Base-by-base conservation (phyloP, 2,888 invertebrate species). In the Drosophila sordidula region DNA sequence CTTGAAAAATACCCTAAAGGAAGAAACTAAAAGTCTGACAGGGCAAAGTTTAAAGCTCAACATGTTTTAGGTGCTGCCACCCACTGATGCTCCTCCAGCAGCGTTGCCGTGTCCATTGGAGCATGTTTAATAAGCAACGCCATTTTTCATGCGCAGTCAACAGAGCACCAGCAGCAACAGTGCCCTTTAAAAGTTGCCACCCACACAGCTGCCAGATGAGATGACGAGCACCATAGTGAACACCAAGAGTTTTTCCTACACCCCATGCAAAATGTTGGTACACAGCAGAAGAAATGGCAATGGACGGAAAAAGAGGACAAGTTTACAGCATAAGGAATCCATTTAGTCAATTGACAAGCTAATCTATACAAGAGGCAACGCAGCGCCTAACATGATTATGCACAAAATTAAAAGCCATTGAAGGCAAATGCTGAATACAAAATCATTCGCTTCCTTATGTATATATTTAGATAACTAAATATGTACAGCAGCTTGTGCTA, bases 61-160 rank as follows among this genome's bases (percentile, higher is more conserved):
- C 57, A 61, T 78, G 67, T 72, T 79, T 67, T 42, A 64, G 63
- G 38, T 51, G 61, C 52, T 46, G 26, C 39, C 34, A 12, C 34
- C 34, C 34, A 34, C 36, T 42, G n/a, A 4, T 25, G 42, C 22
- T 22, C 34, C 6, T 44, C 47, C 55, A 61, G 68, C 47, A 49
- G 63, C 49, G 49, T 34, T 47, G 63, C 59, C 51, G 29, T 73
- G 83, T 70, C 80, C 85, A 75, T 77, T 85, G 63, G 70, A 70
- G 77, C 81, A 82, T 85, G 82, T 82, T 85, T 85, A 82, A 82
- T 85, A 82, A 82, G 79, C 77, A 70, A 59, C 79, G 75, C 63
- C 70, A 82, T 85, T 82, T 82, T 75, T 85, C 82, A 85, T 77
- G 75, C 71, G 57, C 79, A 84, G 77, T 70, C 74, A 80, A 61